phyloP scores from a whole-genome alignment of 1,140 invertebrate species.

The Magallana ariakensis region DNA sequence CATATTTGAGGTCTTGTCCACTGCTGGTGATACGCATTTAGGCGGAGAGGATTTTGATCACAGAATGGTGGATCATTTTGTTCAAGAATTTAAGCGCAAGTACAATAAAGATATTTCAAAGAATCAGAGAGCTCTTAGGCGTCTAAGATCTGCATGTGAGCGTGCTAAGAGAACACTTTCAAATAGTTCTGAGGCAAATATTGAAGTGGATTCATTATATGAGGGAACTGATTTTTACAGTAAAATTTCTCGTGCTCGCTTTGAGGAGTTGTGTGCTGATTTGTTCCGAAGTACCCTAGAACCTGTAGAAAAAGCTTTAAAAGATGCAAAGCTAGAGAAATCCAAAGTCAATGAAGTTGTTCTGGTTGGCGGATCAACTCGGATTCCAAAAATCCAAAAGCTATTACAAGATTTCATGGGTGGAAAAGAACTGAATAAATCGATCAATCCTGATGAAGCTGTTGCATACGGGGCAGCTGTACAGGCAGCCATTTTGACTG shows the following conservation, averaged over 20 bases:
- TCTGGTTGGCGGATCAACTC: conserved; percentile 80
- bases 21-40: conserved; percentile 80
- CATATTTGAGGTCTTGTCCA: conserved; percentile 78
- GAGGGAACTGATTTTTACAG: conserved; percentile 80
- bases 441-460: conserved; percentile 91
- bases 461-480: conserved; percentile 95
- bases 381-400: conserved; percentile 80
- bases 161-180: conserved; percentile 91
- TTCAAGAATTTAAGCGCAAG: conserved; percentile 93
- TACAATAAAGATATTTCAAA: conserved; percentile 94
- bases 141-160: conserved; percentile 94
- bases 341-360: conserved; percentile 80
- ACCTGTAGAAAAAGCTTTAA: conserved; percentile 82
- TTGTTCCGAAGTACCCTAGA: conserved; percentile 78
- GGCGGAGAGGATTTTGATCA: conserved; percentile 82
- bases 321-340: conserved; percentile 89
- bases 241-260: conserved; percentile 74
- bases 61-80: conserved; percentile 79
- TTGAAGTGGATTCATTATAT: conserved; percentile 73
- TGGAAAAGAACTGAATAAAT: conserved; percentile 63
- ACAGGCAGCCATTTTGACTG: conserved; percentile 80
- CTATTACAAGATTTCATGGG: conserved; percentile 78
- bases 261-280: conserved; percentile 80
- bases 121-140: conserved; percentile 93
- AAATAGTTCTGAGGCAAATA: conserved; percentile 71